A percentile compares a stretch with the other conserved stretches of the same genome.
Conservation (phyloP, 2,113 vertebrate genomes). For the Polyodon spathula region DNA sequence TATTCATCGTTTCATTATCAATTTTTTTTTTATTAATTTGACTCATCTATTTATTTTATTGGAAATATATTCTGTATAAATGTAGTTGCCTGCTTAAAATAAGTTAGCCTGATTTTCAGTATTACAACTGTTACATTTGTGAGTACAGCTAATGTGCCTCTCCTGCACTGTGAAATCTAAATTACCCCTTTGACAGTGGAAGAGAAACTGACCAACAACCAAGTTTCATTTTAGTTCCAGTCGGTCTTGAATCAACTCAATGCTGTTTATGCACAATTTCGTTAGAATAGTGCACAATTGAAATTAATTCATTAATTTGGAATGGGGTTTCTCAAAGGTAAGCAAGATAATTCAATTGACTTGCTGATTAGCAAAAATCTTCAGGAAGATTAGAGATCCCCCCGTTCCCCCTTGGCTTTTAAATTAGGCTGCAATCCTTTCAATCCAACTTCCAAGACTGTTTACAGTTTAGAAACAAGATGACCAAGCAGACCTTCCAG, state of each 20-base stretch:
- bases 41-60: no score
- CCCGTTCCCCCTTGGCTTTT: conserved; percentile 14
- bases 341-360: conserved; percentile 39
- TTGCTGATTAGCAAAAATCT: conserved; percentile 36
- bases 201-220: no score
- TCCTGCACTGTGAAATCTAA: no score
- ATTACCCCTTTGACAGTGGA: no score
- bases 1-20: no score
- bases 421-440: conserved; percentile 16
- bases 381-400: conserved; percentile 28
- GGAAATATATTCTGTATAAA: no score
- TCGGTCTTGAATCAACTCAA: not conserved
- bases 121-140: no score
- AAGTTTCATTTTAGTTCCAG: no score
- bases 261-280: conserved; percentile 23
- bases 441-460: conserved; percentile 25
- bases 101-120: no score
- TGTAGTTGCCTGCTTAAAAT: no score
- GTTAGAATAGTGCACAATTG: conserved; percentile 28
- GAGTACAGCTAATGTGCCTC: no score
- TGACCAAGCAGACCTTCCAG: conserved; percentile 10
- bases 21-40: no score
- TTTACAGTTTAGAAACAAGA: conserved; percentile 9
- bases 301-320: conserved; percentile 34
- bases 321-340: conserved; percentile 36